These are phyloP conservation scores for Rhineura floridana DNA, from an alignment of 2,113 vertebrate genomes.

Conservation along the genomic window DNA sequence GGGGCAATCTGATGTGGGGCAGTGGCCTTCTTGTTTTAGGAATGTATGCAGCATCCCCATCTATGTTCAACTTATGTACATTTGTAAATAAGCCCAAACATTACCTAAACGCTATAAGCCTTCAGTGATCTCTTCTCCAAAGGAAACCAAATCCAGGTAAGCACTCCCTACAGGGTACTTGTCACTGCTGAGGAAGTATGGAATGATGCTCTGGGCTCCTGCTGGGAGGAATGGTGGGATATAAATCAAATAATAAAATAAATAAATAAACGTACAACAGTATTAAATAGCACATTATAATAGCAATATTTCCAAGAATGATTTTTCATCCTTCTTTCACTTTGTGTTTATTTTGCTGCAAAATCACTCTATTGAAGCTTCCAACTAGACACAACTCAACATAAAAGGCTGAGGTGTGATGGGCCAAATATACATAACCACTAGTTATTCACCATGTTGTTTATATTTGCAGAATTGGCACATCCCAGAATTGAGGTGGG, in stretches of 20 bases:
- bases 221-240: no score
- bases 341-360: neutral
- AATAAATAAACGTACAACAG: no score
- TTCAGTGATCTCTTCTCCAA: no score
- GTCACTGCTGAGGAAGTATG: neutral
- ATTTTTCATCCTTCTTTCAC: neutral
- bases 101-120: neutral
- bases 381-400: neutral
- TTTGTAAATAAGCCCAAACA: neutral
- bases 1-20: neutral
- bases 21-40: no score
- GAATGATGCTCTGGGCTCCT: no score
- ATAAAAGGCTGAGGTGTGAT: neutral
- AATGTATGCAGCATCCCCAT: no score
- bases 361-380: conserved; percentile 15
- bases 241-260: no score
- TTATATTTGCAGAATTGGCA: no score
- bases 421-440: neutral
- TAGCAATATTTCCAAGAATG: no score
- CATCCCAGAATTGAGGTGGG: neutral
- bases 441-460: neutral
- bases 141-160: neutral
- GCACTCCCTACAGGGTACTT: neutral
- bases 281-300: no score
- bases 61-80: no score